These are phyloP conservation scores for Vombatus ursinus DNA, from an alignment of 2,113 vertebrate species.

Conservation along the genomic window DNA sequence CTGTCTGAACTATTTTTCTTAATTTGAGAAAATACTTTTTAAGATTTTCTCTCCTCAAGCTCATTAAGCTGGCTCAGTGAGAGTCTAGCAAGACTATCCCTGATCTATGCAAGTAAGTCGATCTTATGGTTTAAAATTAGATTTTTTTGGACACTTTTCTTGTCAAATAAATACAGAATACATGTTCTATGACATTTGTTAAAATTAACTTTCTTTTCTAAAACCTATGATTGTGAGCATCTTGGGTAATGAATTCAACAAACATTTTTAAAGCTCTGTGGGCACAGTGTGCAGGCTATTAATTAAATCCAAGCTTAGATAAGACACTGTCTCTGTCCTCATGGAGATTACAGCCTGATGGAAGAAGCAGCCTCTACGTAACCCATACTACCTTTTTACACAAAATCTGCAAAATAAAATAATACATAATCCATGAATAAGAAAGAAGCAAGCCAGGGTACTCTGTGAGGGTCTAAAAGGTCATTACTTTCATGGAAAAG, in stretches of 20 bases:
- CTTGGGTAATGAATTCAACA: conserved; percentile 6
- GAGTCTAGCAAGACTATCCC: conserved; percentile 69
- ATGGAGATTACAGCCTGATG: background rate
- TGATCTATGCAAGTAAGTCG: conserved; percentile 61
- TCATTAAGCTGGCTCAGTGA: conserved; percentile 62
- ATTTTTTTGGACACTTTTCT: conserved; percentile 57
- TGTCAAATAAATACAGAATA: conserved; percentile 65
- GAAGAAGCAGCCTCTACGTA: background rate
- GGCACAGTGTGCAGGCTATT: background rate
- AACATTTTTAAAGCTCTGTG: background rate
- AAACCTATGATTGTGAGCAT: conserved; percentile 51
- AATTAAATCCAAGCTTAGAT: background rate
- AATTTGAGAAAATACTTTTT: conserved; percentile 66
- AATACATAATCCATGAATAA: background rate
- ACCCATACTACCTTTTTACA: background rate
- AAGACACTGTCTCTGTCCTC: background rate
- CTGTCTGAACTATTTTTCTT: conserved; percentile 50
- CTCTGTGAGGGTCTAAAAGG: background rate
- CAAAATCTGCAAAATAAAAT: background rate
- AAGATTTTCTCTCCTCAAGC: conserved; percentile 62
- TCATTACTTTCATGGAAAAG: background rate
- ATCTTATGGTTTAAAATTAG: conserved; percentile 67
- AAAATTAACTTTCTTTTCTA: conserved; percentile 55
- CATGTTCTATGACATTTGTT: conserved; percentile 66
- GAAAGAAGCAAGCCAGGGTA: background rate